Conservation (phyloP, 2,113 vertebrate species). For the Oncorhynchus gorbuscha region DNA sequence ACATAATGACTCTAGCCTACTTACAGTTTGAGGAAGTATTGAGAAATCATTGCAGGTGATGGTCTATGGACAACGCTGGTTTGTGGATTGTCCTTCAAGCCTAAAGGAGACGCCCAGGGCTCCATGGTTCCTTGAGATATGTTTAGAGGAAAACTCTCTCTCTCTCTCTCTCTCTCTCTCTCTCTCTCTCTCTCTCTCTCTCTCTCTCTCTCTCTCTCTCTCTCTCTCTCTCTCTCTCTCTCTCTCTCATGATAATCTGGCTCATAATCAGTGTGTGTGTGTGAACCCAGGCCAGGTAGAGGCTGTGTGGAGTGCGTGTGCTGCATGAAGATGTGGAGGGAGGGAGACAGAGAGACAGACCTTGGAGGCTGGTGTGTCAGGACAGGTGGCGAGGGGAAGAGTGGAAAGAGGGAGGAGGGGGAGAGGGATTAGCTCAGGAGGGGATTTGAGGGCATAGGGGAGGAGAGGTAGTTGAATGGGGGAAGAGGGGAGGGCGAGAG, state of each 20-base stretch:
- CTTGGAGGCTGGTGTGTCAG: neutral
- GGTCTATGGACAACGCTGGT: conserved; percentile 19
- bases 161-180: conserved; percentile 4
- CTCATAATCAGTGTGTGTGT: conserved; percentile 5
- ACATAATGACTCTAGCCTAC: conserved; percentile 30
- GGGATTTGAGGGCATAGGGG: neutral
- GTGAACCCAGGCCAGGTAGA: neutral
- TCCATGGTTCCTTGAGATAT: too few species aligned
- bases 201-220: too few species aligned
- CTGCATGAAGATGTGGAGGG: neutral
- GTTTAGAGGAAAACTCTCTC: neutral
- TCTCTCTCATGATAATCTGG: conserved; percentile 25
- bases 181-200: too few species aligned
- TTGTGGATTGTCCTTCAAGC: neutral
- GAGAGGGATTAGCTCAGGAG: conserved; percentile 11
- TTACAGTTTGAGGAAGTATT: neutral
- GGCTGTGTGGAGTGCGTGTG: too few species aligned
- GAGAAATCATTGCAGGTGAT: conserved; percentile 3
- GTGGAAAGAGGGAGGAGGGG: neutral
- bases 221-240: neutral
- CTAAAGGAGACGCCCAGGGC: too few species aligned
- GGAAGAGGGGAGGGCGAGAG: conserved; percentile 17
- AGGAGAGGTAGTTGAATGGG: conserved; percentile 13
- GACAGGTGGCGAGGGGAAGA: conserved; percentile 15
- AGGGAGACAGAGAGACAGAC: conserved; percentile 20